Evolutionary conservation across 2,888 invertebrate genomes (phyloP), one percentile per base, ranked within the genome.

Genomic region (Pachliopta kotzebuea): DNA sequence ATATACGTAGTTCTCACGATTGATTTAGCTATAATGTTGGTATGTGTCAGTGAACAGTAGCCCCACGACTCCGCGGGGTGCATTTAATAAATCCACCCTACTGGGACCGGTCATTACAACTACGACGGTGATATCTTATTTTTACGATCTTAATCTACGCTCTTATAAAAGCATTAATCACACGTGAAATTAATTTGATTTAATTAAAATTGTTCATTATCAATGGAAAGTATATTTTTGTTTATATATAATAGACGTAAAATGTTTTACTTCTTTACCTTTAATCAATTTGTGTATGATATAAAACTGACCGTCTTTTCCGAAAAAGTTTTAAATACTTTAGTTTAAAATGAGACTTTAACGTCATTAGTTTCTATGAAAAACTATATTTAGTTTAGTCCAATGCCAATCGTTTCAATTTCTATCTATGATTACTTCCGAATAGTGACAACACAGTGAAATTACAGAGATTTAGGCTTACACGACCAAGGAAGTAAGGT

Each of bases 1-100:
- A 45, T 6, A 45, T 8, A 18, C 2, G 18, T 18, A 45, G n/a
- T 45, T 53, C 37, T 42, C 23, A 21, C 20, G n/a, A n/a, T 49
- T 26, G 20, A 24, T 59, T 31, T 21, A 18, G 31, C 50, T 21
- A 59, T 52, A 52, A 53, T 62, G 60, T 64, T 62, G 59, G 65
- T 66, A 62, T 63, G 65, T 67, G 53, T 53, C 26, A 68, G 68
- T 70, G 69, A 70, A 70, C 71, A 70, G 68, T 65, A 64, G 60
- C 69, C 58, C 71, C 67, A 67, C 66, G 60, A 55, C 79, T 67
- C 86, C 61, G 76, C 86, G 76, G 89, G 90, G 88, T 81, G 86
- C 88, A 84, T 88, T 88, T 88, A 88, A 88, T 89, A 90, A 84
- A 67, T 79, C 78, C 76, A 72, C 73, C 76, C 71, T 63, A 68